Evolutionary conservation across 2,113 vertebrate genomes (phyloP).

Genomic region (Dinomys branickii): DNA sequence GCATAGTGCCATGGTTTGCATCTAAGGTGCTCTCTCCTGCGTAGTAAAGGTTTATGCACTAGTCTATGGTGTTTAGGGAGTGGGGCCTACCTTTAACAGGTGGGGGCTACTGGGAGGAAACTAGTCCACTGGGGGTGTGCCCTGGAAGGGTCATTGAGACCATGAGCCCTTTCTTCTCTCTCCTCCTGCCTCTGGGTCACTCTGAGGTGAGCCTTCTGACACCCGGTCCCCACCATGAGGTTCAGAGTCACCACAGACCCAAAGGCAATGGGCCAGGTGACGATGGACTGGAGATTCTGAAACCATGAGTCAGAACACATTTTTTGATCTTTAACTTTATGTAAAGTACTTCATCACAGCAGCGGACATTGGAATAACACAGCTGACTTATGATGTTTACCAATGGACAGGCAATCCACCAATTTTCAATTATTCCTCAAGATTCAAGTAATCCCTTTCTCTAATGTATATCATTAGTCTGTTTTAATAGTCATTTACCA

Average conservation of each 20-base stretch:
- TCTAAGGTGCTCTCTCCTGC: background rate
- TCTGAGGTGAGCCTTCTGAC: background rate
- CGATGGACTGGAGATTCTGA: background rate
- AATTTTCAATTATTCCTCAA: background rate
- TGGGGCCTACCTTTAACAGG: background rate
- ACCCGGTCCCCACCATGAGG: background rate
- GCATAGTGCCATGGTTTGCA: background rate
- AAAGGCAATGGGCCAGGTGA: background rate
- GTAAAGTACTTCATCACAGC: background rate
- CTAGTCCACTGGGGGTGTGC: background rate
- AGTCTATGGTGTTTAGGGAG: background rate
- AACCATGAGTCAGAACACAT: background rate
- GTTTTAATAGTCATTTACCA: background rate
- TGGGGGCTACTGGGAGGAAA: background rate
- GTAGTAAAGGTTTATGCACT: background rate
- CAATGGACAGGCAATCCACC: background rate
- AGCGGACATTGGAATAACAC: background rate
- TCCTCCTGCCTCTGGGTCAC: background rate
- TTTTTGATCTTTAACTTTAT: background rate
- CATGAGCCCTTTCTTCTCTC: background rate
- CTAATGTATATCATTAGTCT: background rate
- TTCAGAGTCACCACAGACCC: background rate
- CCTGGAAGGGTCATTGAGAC: background rate
- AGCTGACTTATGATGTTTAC: background rate
- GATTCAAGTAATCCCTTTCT: background rate